These are phyloP conservation scores for Lycocorax pyrrhopterus DNA, from an alignment of 2,113 vertebrate species.

Conservation along the genomic window DNA sequence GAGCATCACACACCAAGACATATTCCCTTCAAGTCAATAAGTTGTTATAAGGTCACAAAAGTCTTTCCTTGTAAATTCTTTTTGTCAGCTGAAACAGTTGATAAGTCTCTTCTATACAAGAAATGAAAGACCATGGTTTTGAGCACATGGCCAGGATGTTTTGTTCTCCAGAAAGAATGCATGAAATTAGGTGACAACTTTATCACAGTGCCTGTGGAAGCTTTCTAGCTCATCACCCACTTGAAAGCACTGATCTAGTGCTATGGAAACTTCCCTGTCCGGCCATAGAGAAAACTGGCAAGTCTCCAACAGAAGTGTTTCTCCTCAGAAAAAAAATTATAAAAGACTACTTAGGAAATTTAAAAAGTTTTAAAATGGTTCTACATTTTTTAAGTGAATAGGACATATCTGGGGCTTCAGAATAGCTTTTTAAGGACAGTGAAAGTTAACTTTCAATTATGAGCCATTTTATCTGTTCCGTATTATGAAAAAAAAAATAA, in stretches of 20 bases:
- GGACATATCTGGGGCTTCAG: background rate
- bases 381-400: background rate
- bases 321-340: background rate
- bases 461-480: background rate
- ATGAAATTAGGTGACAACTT: background rate
- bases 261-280: background rate
- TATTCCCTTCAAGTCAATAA: background rate
- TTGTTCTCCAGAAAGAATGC: background rate
- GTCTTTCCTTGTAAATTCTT: background rate
- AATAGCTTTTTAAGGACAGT: background rate
- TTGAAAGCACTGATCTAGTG: background rate
- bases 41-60: background rate
- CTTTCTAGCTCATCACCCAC: background rate
- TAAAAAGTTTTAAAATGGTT: background rate
- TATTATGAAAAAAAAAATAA: background rate
- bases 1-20: background rate
- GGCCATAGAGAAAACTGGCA: background rate
- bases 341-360: background rate
- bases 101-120: background rate
- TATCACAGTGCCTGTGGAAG: background rate
- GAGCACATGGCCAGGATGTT: background rate
- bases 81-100: background rate
- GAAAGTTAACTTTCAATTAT: background rate
- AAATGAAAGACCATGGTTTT: background rate
- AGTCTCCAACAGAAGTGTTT: background rate